phyloP scores from a whole-genome alignment of 2,888 invertebrate genomes.

The Dascillus cervinus region DNA sequence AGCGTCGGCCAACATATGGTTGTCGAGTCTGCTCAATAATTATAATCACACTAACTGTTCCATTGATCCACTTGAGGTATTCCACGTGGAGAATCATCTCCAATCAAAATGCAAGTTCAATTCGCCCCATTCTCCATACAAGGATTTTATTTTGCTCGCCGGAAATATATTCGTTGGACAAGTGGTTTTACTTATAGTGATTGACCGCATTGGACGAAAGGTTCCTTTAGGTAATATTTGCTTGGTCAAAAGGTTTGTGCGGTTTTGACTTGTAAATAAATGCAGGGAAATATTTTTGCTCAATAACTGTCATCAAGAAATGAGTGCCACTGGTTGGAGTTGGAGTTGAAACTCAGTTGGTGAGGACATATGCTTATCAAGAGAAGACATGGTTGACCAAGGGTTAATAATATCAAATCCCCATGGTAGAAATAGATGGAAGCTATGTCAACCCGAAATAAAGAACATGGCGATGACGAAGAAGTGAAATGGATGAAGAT shows the following conservation, averaged over 20 bases:
- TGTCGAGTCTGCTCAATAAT: constrained; percentile 16
- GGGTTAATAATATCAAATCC: no score
- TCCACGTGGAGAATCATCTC: constrained; percentile 12
- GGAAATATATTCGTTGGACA: constrained; percentile 15
- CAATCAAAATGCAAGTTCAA: constrained; percentile 10
- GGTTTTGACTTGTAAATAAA: neutral
- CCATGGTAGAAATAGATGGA: no score
- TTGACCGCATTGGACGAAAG: constrained; percentile 20
- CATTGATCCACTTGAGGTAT: constrained; percentile 12
- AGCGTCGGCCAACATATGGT: constrained; percentile 18
- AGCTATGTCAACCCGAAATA: no score
- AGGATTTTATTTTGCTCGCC: constrained; percentile 17
- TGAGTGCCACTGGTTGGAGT: no score
- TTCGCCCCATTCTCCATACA: constrained; percentile 9
- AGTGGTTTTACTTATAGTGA: constrained; percentile 13
- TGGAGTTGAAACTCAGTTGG: no score
- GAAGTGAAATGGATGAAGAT: no score
- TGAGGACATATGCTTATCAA: no score
- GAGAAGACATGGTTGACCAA: no score
- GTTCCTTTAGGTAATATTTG: constrained; percentile 15
- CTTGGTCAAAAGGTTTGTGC: neutral
- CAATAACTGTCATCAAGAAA: no score
- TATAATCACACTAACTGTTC: constrained; percentile 9
- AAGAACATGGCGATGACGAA: no score
- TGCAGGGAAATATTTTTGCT: no score